Evolutionary conservation across 2,797 vertebrate species (phyloP).

Genomic region (Argentina silus): DNA sequence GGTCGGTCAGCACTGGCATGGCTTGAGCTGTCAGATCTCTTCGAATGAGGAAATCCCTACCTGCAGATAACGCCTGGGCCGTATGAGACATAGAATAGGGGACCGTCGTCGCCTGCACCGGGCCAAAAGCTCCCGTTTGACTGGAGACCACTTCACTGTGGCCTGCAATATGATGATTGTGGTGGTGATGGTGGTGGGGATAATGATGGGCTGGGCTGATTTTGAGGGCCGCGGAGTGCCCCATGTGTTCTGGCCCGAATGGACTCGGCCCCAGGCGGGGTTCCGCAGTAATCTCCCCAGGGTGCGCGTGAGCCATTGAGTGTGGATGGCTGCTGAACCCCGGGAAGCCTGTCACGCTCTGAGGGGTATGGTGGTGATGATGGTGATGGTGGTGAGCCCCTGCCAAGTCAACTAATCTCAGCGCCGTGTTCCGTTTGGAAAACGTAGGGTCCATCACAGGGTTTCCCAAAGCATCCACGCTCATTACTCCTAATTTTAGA

Average conservation of each 20-base stretch:
- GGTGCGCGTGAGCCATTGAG: conserved; percentile 86
- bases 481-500: conserved; percentile 89
- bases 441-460: conserved; percentile 89
- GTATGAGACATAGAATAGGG: conserved; percentile 85
- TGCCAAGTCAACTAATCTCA: conserved; percentile 92
- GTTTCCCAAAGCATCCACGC: conserved; percentile 88
- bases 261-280: conserved; percentile 88
- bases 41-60: conserved; percentile 89
- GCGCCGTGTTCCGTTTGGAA: conserved; percentile 89
- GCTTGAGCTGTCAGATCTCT: conserved; percentile 89
- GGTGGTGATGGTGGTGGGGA: conserved; percentile 87
- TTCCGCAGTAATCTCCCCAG: conserved; percentile 88
- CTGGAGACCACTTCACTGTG: conserved; percentile 90
- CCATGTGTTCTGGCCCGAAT: conserved; percentile 92
- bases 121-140: conserved; percentile 91
- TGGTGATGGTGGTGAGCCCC: conserved; percentile 86
- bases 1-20: conserved; percentile 87
- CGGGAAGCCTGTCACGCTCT: conserved; percentile 92
- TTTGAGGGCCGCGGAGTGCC: conserved; percentile 91
- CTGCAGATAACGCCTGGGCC: conserved; percentile 86
- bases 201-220: conserved; percentile 92
- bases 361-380: conserved; percentile 88
- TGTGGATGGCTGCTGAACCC: conserved; percentile 88
- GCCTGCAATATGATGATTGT: conserved; percentile 92
- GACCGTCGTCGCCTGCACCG: conserved; percentile 82